Base-by-base conservation (phyloP, 2,888 invertebrate genomes). In the Drosophila recens region DNA sequence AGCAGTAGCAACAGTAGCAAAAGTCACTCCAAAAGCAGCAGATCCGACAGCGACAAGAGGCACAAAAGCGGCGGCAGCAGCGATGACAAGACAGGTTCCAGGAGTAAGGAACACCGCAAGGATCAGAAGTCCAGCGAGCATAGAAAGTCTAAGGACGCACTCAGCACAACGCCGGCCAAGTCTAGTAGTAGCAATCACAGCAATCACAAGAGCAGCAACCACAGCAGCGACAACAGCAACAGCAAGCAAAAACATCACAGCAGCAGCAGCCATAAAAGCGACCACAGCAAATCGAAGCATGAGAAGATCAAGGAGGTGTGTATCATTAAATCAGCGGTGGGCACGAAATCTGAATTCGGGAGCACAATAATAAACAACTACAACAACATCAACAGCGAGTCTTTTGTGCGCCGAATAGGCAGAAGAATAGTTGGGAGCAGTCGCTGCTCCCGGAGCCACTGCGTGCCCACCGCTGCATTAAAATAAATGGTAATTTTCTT, bases 1-100 rank as follows among this genome's bases (percentile, higher is more conserved):
- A 58, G 52, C 49, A 58, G 51, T 42, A 67, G 51, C 52, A 63
- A 43, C 3, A 52, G 63, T 57, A 80, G 66, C 38, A 81, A 68
- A 33, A 68, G 53, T 48, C 77, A 82, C 48, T 72, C 75, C n/a
- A 85, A 84, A 49, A 79, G 75, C 52, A 79, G 75, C 52, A 72
- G 72, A 30, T 49, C 87, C 10, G 83, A 82, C 9, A 69, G 67
- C 42, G 79, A 80, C 2, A 77, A 62, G 51, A 63, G 48, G 45
- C 79, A 79, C 64, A 85, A 73, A 20, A 75, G 70, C 54, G 58
- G 70, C 54, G 58, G 30, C 30, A 8, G 53, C 15, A 69, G 49
- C 9, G 64, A 79, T 11, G 83, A 77, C 23, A 83, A 78, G 52
- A 40, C 69, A 9, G 82, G 49, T 33, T 10, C 58, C 6, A 59